Percentiles rank a stretch among this genome's conserved stretches.
Evolutionary conservation across 1,140 invertebrate species (phyloP).

Genomic region (Drosophila elegans): DNA sequence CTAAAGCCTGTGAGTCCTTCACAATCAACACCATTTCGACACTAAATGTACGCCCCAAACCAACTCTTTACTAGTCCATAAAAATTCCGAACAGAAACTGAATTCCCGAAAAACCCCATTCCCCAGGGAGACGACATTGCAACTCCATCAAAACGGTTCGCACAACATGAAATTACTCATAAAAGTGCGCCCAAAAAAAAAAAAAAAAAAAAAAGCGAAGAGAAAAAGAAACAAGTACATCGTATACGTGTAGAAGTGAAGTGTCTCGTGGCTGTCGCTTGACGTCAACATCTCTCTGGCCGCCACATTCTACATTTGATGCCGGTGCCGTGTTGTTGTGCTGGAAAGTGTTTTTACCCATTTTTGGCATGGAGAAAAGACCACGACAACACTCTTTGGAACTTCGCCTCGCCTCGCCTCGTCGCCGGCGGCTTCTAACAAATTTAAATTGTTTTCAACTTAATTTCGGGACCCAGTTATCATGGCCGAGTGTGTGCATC

Average conservation of each 20-base stretch:
- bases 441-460: conserved; percentile 77
- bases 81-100: conserved; percentile 22
- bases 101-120: conserved; percentile 48
- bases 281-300: conserved; percentile 60
- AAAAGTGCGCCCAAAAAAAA: conserved; percentile 59
- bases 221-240: conserved; percentile 10
- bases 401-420: conserved; percentile 19
- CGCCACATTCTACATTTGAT: conserved; percentile 52
- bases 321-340: conserved; percentile 22
- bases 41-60: conserved; percentile 22
- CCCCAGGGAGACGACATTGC: conserved; percentile 42
- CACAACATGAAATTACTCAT: conserved; percentile 79
- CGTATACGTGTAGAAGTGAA: conserved; percentile 27
- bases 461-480: conserved; percentile 69
- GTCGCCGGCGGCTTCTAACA: conserved; percentile 56
- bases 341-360: conserved; percentile 34
- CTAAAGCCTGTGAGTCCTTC: conserved; percentile 4
- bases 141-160: conserved; percentile 66
- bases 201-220: not conserved
- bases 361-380: conserved; percentile 49
- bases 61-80: conserved; percentile 34
- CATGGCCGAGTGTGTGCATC: conserved; percentile 58
- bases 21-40: conserved; percentile 31
- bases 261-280: conserved; percentile 54
- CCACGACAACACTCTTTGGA: conserved; percentile 11